A percentile compares a stretch with the other conserved stretches of the same genome.
Evolutionary conservation across 2,797 vertebrate genomes (phyloP).

Genomic region (Phataginus tetradactyla): DNA sequence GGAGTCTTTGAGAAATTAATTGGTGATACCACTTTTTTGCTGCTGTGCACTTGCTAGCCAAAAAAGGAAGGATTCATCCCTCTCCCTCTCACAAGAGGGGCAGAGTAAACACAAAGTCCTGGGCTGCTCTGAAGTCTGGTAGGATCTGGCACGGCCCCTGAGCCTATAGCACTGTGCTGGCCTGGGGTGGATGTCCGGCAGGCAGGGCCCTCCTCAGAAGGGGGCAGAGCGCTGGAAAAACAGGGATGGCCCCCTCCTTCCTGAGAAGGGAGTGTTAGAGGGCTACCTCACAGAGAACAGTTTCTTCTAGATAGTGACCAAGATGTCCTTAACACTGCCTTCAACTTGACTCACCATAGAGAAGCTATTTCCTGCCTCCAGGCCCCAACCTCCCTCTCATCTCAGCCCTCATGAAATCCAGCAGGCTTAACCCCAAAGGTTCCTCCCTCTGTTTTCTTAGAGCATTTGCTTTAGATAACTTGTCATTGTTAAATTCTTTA

Average conservation of each 20-base stretch:
- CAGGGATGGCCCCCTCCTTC: too few species aligned
- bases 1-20: background rate
- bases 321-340: too few species aligned
- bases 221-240: background rate
- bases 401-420: background rate
- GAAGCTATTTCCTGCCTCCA: too few species aligned
- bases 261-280: too few species aligned
- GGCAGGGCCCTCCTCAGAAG: background rate
- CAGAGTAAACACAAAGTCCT: background rate
- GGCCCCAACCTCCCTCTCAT: background rate
- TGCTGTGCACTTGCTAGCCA: background rate
- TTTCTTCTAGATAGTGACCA: background rate
- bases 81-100: background rate
- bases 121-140: background rate
- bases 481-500: background rate
- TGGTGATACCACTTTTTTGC: background rate
- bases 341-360: too few species aligned
- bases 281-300: background rate
- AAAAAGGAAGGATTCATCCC: background rate
- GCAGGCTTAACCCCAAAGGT: too few species aligned
- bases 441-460: background rate
- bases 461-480: background rate
- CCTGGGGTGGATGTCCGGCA: background rate
- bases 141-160: background rate
- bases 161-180: too few species aligned